These are phyloP conservation scores for Sphaerodactylus townsendi DNA, from an alignment of 2,113 vertebrate genomes.

Conservation along the genomic window DNA sequence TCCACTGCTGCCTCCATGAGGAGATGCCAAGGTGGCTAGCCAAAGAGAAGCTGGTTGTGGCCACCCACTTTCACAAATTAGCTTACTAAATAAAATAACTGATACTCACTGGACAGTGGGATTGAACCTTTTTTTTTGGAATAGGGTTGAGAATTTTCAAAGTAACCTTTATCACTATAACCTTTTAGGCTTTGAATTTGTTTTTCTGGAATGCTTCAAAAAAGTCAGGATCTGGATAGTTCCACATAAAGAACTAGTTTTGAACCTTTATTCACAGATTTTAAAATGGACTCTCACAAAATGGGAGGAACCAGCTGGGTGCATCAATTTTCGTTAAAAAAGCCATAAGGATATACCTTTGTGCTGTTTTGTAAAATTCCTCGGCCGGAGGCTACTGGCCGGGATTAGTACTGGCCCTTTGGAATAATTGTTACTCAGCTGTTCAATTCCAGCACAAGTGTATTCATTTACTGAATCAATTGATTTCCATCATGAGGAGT, in stretches of 20 bases:
- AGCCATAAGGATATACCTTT: slow-evolving; percentile 10
- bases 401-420: slow-evolving; percentile 22
- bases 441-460: slow-evolving; percentile 28
- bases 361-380: slow-evolving; percentile 12
- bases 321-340: slow-evolving; percentile 7
- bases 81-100: not conserved
- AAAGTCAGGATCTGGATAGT: not conserved
- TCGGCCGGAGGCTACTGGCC: not conserved
- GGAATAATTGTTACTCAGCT: not conserved
- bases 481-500: slow-evolving; percentile 29
- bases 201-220: slow-evolving; percentile 17
- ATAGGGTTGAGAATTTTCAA: not conserved
- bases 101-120: not conserved
- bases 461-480: slow-evolving; percentile 16
- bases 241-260: not conserved
- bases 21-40: no score
- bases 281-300: slow-evolving; percentile 12
- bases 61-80: no score
- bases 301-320: not conserved
- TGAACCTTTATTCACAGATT: slow-evolving; percentile 19
- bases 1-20: no score
- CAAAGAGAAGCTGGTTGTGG: no score
- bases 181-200: not conserved
- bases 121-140: not conserved
- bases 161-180: not conserved